Evolutionary conservation across 2,113 vertebrate genomes (phyloP).

Genomic region (Toxostoma redivivum): DNA sequence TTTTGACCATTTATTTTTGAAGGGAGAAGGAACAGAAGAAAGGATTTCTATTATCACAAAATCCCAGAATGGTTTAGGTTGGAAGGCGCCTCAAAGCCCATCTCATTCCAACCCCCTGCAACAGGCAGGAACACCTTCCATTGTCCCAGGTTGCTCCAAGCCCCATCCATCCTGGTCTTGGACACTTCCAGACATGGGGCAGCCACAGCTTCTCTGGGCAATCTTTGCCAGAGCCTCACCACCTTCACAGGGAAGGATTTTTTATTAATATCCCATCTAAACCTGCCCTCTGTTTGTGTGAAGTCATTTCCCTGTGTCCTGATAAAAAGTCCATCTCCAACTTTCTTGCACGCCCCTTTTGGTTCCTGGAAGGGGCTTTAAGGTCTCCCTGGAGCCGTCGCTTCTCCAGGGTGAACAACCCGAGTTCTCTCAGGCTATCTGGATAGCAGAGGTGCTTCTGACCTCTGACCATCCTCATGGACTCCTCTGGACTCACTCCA

Average conservation of each 20-base stretch:
- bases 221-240: not conserved
- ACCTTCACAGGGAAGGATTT: not conserved
- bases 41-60: not conserved
- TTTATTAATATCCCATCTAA: not conserved
- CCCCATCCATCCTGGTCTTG: rapidly evolving
- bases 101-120: not conserved
- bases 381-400: not conserved
- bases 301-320: not conserved
- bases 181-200: not conserved
- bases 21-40: not conserved
- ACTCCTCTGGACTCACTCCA: not conserved
- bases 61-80: not conserved
- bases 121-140: not conserved
- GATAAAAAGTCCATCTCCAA: not conserved
- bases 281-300: not conserved
- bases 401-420: not conserved
- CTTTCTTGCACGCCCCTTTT: not conserved
- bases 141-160: not conserved
- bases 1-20: not conserved
- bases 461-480: not conserved
- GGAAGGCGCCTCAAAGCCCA: not conserved
- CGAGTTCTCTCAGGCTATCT: not conserved
- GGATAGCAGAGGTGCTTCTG: not conserved
- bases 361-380: not conserved
- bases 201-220: not conserved